Conservation (phyloP, 2,797 vertebrate species). For the Kryptolebias ocellatus region DNA sequence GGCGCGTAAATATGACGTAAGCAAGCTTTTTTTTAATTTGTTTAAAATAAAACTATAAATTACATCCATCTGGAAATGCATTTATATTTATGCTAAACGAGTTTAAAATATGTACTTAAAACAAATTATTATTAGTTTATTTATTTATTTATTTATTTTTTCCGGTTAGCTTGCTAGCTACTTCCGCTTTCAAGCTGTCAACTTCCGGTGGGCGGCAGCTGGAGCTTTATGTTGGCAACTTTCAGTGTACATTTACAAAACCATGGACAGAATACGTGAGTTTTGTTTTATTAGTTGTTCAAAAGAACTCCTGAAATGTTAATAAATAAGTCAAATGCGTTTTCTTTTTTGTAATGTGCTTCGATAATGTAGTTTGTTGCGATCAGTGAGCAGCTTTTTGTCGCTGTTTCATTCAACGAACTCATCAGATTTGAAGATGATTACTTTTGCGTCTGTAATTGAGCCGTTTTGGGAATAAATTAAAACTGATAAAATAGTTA, state of each 20-base stretch:
- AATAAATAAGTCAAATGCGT: too few species aligned
- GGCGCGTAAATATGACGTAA: slow-evolving; percentile 75
- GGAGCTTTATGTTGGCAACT: slow-evolving; percentile 44
- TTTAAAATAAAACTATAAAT: background rate
- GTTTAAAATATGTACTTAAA: background rate
- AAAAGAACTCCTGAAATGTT: rapidly evolving
- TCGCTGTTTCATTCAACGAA: too few species aligned
- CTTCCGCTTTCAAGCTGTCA: slow-evolving; percentile 56
- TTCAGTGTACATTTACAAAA: slow-evolving; percentile 44
- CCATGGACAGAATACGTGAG: slow-evolving; percentile 82
- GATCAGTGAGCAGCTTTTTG: slow-evolving; percentile 39
- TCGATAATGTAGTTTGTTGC: slow-evolving; percentile 1
- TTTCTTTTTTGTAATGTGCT: background rate
- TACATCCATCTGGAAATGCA: rapidly evolving
- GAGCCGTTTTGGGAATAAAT: too few species aligned
- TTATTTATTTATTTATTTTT: background rate
- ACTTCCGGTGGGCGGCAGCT: slow-evolving; percentile 63
- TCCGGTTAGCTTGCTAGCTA: background rate
- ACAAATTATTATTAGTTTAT: too few species aligned
- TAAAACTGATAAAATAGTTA: too few species aligned
- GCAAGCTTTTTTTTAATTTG: background rate
- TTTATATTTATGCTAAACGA: background rate
- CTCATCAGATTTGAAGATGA: too few species aligned
- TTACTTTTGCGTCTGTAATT: too few species aligned
- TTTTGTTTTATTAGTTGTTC: background rate